Percentiles rank a stretch among this genome's conserved stretches.
Evolutionary conservation across 1,140 invertebrate species (phyloP).

Genomic region (Drosophila lini): DNA sequence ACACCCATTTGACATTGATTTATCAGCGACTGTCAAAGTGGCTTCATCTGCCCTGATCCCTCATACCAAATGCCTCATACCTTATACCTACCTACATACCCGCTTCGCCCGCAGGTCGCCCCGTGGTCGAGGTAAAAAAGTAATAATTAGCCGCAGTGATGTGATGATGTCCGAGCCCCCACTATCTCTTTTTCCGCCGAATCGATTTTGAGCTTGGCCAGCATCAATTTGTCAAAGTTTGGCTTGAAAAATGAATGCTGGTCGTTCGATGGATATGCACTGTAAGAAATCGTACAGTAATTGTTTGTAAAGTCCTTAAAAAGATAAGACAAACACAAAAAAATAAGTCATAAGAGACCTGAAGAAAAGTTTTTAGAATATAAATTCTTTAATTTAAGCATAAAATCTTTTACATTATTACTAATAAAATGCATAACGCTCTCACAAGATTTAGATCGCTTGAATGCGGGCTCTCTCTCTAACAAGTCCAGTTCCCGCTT

Average conservation of each 20-base stretch:
- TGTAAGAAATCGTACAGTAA: neutral
- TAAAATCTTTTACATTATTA: too few species aligned
- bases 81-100: neutral
- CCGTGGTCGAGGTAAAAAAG: constrained; percentile 54
- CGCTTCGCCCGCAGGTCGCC: neutral
- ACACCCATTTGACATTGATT: constrained; percentile 65
- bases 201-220: constrained; percentile 50
- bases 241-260: constrained; percentile 51
- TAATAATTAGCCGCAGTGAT: constrained; percentile 70
- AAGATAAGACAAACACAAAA: neutral
- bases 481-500: too few species aligned
- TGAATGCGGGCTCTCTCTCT: neutral
- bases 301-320: neutral
- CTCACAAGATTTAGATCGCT: too few species aligned
- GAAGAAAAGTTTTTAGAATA: too few species aligned
- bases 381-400: neutral
- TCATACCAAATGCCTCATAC: neutral
- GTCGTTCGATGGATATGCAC: constrained; percentile 19
- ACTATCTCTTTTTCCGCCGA: neutral
- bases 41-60: constrained; percentile 13
- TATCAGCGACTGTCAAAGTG: constrained; percentile 61
- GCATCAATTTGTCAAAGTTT: constrained; percentile 71
- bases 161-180: constrained; percentile 43
- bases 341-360: neutral
- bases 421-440: too few species aligned